Percentiles rank a stretch among this genome's conserved stretches.
These are phyloP conservation scores for Bembecia ichneumoniformis DNA, from an alignment of 2,888 invertebrate genomes.

Conservation along the genomic window DNA sequence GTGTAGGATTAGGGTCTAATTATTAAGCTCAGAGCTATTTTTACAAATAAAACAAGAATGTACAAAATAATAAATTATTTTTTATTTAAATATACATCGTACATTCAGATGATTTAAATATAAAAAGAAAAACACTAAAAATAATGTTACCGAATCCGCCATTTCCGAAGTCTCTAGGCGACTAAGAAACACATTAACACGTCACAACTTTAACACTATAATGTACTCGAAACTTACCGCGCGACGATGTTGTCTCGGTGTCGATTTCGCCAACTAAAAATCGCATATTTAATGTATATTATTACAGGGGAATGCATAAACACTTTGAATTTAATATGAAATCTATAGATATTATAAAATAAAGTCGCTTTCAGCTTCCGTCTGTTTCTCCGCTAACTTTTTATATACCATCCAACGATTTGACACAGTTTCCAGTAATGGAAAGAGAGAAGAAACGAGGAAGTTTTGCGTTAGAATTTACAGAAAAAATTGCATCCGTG, in stretches of 20 bases:
- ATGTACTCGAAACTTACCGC: constrained; percentile 58
- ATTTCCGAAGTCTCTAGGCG: background rate
- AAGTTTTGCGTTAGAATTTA: too few species aligned
- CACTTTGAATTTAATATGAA: background rate
- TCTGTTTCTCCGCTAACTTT: too few species aligned
- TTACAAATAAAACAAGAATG: constrained; percentile 32
- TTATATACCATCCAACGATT: too few species aligned
- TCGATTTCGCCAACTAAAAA: constrained; percentile 47
- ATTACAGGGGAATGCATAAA: too few species aligned
- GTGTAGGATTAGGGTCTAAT: too few species aligned
- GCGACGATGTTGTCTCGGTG: constrained; percentile 15
- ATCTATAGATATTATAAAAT: too few species aligned
- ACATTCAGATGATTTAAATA: background rate
- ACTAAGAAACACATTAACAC: background rate
- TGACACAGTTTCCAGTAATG: too few species aligned
- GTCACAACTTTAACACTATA: constrained; percentile 57
- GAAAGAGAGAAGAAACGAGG: too few species aligned
- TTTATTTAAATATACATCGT: constrained; percentile 18
- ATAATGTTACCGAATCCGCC: background rate
- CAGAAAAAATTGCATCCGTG: too few species aligned
- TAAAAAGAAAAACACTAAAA: background rate
- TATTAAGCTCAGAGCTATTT: too few species aligned
- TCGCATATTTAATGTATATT: constrained; percentile 13
- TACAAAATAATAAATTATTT: constrained; percentile 26
- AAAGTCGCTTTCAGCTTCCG: too few species aligned